These are phyloP conservation scores for Orthosia gracilis DNA, from an alignment of 2,888 invertebrate species.

Conservation along the genomic window DNA sequence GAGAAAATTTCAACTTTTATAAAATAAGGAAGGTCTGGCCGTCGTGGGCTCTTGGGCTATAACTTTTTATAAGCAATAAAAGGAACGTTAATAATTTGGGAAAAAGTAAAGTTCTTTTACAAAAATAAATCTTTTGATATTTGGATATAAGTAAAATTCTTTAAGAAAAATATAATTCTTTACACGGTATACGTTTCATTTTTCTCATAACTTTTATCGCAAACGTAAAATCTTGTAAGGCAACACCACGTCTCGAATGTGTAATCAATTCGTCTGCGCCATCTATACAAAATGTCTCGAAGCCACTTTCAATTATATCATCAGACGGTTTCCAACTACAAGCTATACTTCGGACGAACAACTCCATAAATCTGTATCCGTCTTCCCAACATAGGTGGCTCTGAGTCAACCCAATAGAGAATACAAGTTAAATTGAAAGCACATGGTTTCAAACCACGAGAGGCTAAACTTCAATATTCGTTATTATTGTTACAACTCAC, in stretches of 20 bases:
- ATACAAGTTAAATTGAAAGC: conserved; percentile 17
- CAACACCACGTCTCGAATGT: conserved; percentile 17
- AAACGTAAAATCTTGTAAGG: not conserved
- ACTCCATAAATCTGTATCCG: conserved; percentile 3
- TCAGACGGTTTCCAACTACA: not conserved
- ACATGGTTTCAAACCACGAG: not conserved
- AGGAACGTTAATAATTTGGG: too few species aligned
- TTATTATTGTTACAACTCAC: conserved; percentile 21
- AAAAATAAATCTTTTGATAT: not conserved
- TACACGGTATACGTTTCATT: not conserved
- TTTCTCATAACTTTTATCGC: conserved; percentile 17
- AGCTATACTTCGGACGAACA: conserved; percentile 2
- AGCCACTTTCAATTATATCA: conserved; percentile 34
- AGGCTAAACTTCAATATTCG: conserved; percentile 9
- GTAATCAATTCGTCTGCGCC: conserved; percentile 41
- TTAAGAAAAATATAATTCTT: not conserved
- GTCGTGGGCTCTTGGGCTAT: too few species aligned
- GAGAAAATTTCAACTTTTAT: too few species aligned
- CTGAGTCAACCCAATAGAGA: conserved; percentile 11
- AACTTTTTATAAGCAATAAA: not conserved
- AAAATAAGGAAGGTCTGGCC: too few species aligned
- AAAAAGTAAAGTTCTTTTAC: too few species aligned
- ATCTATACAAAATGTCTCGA: conserved; percentile 54
- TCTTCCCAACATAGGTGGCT: conserved; percentile 51
- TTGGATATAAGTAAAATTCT: not conserved